Evolutionary conservation across 2,797 vertebrate species (phyloP).

Genomic region (Momotus momota): DNA sequence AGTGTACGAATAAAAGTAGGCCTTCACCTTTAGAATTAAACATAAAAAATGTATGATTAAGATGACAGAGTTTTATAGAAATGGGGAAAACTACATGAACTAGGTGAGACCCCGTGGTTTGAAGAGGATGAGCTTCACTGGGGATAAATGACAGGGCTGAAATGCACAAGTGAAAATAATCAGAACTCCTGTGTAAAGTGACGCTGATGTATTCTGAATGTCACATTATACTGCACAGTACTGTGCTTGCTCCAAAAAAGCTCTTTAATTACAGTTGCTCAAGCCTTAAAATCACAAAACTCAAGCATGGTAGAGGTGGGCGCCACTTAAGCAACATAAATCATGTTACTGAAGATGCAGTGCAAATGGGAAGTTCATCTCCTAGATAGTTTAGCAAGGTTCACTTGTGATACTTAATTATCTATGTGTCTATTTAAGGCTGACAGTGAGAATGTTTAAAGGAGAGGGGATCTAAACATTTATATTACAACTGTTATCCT

Average conservation of each 20-base stretch:
- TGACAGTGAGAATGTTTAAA: background rate
- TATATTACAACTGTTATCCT: background rate
- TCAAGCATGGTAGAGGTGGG: background rate
- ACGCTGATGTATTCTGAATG: constrained; percentile 45
- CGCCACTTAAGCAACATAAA: background rate
- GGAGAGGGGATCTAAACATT: background rate
- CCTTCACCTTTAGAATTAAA: constrained; percentile 8
- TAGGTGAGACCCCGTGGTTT: background rate
- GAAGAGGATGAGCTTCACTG: background rate
- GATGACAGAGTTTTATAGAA: background rate
- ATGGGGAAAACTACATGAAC: background rate
- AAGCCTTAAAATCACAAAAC: background rate
- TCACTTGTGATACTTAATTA: background rate
- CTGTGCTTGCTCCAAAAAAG: background rate
- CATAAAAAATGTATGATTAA: background rate
- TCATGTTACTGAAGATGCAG: background rate
- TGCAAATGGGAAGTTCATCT: background rate
- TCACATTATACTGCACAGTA: constrained; percentile 15
- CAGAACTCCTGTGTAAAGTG: constrained; percentile 37
- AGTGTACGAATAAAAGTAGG: background rate
- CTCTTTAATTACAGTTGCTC: constrained; percentile 31
- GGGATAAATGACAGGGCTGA: constrained; percentile 34
- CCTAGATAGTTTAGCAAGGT: background rate
- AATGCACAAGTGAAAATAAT: constrained; percentile 19
- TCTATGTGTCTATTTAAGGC: background rate